Evolutionary conservation across 2,888 invertebrate species (phyloP).

Genomic region (Ganaspis brasiliensis): DNA sequence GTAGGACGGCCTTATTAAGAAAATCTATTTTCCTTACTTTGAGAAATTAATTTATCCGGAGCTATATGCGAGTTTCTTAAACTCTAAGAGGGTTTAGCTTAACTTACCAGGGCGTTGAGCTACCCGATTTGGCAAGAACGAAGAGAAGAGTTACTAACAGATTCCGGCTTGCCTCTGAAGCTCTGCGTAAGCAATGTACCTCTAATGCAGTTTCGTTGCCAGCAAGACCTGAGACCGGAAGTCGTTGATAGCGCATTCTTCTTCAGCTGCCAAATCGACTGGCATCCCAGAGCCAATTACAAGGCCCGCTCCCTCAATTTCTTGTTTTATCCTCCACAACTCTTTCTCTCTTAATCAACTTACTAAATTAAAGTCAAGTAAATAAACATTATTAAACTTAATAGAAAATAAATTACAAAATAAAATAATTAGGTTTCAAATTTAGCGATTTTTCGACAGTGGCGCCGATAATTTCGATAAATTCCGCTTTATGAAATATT

Average conservation of each 20-base stretch:
- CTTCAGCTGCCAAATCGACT: slow-evolving; percentile 39
- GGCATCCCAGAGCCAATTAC: slow-evolving; percentile 1
- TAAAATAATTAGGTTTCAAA: no score
- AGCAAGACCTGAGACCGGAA: slow-evolving; percentile 46
- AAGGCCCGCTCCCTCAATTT: not conserved
- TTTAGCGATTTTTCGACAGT: no score
- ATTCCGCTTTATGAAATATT: no score
- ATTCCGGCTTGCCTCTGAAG: slow-evolving; percentile 58
- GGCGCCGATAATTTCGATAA: no score
- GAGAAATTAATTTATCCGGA: slow-evolving; percentile 6
- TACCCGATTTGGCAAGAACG: slow-evolving; percentile 51
- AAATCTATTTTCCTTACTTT: slow-evolving; percentile 17
- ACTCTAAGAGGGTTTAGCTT: slow-evolving; percentile 5
- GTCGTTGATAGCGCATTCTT: slow-evolving; percentile 29
- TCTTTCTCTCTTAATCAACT: no score
- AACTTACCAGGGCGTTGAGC: slow-evolving; percentile 42
- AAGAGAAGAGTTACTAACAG: slow-evolving; percentile 56
- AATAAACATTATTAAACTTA: no score
- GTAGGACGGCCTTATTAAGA: not conserved
- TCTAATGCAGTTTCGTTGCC: slow-evolving; percentile 61
- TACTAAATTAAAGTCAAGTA: no score
- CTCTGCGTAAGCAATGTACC: slow-evolving; percentile 57
- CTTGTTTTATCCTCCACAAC: no score
- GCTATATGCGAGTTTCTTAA: slow-evolving; percentile 5
- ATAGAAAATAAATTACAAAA: no score